A percentile compares a stretch with the other conserved stretches of the same genome.
These are phyloP conservation scores for Mellivora capensis DNA, from an alignment of 2,113 vertebrate species.

Conservation along the genomic window DNA sequence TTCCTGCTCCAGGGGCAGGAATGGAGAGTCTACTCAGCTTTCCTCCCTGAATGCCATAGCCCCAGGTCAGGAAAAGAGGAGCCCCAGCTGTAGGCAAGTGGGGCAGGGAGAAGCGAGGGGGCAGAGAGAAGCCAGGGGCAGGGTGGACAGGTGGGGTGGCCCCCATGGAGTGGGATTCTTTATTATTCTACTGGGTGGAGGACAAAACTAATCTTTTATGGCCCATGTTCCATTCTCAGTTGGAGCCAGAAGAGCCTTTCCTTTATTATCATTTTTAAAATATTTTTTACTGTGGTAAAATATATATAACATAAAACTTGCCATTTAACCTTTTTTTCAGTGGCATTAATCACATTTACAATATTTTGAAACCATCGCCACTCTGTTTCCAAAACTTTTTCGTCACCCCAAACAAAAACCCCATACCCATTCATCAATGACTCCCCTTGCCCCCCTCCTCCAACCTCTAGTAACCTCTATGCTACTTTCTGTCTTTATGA, in stretches of 20 bases:
- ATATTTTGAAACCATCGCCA: not conserved
- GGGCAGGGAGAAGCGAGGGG: not conserved
- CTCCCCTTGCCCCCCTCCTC: no score
- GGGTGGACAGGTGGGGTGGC: fast-evolving
- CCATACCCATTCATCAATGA: not conserved
- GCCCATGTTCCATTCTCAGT: not conserved
- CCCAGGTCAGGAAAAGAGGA: not conserved
- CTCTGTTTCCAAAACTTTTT: not conserved
- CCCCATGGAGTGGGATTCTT: not conserved
- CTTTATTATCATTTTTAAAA: not conserved
- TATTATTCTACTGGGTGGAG: not conserved
- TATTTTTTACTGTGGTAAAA: not conserved
- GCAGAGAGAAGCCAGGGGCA: no score
- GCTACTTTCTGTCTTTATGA: not conserved
- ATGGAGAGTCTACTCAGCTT: not conserved
- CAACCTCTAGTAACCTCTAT: not conserved
- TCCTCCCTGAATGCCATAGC: not conserved
- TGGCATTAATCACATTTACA: not conserved
- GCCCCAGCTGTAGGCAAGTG: fast-evolving
- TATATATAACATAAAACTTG: not conserved
- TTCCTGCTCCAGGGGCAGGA: not conserved
- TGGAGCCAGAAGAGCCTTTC: not conserved
- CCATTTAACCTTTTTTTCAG: not conserved
- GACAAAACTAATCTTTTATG: not conserved
- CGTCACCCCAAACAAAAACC: not conserved